These are phyloP conservation scores for Dolichomitus sp. DNA, from an alignment of 2,888 invertebrate genomes.

Conservation along the genomic window DNA sequence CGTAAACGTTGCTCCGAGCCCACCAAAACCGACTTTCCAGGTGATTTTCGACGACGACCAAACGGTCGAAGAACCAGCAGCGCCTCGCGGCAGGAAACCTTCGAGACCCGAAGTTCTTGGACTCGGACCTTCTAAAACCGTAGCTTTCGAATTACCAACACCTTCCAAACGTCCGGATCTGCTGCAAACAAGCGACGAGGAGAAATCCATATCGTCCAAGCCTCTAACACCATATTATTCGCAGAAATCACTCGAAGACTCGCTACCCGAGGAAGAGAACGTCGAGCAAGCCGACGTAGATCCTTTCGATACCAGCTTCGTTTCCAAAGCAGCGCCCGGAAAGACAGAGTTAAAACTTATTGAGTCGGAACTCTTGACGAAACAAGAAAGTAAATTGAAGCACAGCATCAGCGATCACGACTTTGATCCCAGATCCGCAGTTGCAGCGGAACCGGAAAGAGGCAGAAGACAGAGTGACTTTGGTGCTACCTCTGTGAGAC, in stretches of 20 bases:
- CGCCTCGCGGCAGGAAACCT: constrained; percentile 84
- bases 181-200: constrained; percentile 88
- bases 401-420: constrained; percentile 90
- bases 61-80: neutral
- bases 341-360: constrained; percentile 88
- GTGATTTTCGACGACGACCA: constrained; percentile 67
- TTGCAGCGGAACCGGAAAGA: constrained; percentile 70
- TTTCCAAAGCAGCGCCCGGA: constrained; percentile 87
- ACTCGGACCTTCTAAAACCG: constrained; percentile 84
- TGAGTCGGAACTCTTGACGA: constrained; percentile 87
- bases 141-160: constrained; percentile 89
- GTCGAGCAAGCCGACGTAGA: constrained; percentile 87
- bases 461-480: constrained; percentile 88
- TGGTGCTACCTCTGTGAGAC: constrained; percentile 65
- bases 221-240: constrained; percentile 95
- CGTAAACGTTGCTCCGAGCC: neutral
- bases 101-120: constrained; percentile 89
- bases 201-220: constrained; percentile 88
- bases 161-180: constrained; percentile 87
- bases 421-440: constrained; percentile 87
- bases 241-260: constrained; percentile 87
- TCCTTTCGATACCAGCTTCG: constrained; percentile 90
- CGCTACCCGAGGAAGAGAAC: constrained; percentile 87
- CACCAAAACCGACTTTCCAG: constrained; percentile 65
- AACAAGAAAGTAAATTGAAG: constrained; percentile 71